Base-by-base conservation (phyloP, 2,797 vertebrate genomes). In the Anableps anableps region DNA sequence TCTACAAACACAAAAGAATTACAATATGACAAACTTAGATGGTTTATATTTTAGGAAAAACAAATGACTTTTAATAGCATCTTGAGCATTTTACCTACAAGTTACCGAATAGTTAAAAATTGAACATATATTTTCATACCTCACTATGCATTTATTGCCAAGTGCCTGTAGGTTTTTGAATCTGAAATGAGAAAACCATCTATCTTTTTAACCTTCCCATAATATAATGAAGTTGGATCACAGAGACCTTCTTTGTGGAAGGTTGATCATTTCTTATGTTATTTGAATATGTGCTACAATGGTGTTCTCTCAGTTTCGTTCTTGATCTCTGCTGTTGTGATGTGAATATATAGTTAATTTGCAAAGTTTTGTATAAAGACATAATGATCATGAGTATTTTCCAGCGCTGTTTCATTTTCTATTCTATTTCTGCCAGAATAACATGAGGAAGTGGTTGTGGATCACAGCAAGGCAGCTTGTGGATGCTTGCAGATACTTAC, bases 361-460 rank as follows among this genome's bases (percentile, higher is more conserved):
- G 7, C 48, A 34, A 85, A 71, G 31, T 10, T 64, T 31, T 51
- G 78, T 76, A 78, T 47, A 51, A 78, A 83, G 77, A 77, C 26
- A 26, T n/a, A 26, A 55, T 41, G n/a, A n/a, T n/a, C n/a, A n/a
- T 41, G 3, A 41, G 3, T 72, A 71, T 66, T 83, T 80, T 88
- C 81, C 51, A 72, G 72, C 76, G 72, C 78, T 80, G 76, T 74
- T 85, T 90, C 72, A 79, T 47, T 47, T 47, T 45, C 74, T 41
- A 26, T 83, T 83, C 74, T 58, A 76, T 90, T 76, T 72, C 72
- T 90, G 26, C 23, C 51, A 55, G 51, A 90, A 93, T 80, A 66
- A 92, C 88, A 92, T 82, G 86, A 87, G 70, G 82, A 85, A 83
- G 76, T 81, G 80, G 86, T 72, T 77, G 76, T 82, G 81, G 86